Evolutionary conservation across 2,888 invertebrate genomes (phyloP).

Genomic region (Falcaria lacertinaria): DNA sequence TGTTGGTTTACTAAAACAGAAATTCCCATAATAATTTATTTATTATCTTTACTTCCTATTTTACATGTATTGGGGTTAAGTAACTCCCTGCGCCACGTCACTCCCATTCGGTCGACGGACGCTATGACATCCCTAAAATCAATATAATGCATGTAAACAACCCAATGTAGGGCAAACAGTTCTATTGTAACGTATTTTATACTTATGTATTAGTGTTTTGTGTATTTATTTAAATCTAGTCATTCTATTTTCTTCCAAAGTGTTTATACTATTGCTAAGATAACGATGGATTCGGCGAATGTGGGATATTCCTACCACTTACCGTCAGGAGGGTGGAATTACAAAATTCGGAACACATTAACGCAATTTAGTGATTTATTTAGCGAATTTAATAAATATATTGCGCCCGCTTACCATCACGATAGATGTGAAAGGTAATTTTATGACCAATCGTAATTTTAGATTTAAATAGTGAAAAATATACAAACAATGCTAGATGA

Average conservation of each 20-base stretch:
- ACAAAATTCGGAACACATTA: conserved; percentile 87
- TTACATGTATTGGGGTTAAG: background rate
- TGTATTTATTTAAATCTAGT: conserved; percentile 45
- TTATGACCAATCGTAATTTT: background rate
- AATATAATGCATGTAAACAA: conserved; percentile 76
- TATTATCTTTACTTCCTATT: too few species aligned
- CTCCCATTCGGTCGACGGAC: background rate
- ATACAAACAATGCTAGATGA: too few species aligned
- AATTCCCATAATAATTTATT: too few species aligned
- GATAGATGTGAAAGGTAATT: conserved; percentile 95
- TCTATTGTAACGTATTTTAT: conserved; percentile 39
- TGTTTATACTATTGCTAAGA: conserved; percentile 14
- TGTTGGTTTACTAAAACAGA: too few species aligned
- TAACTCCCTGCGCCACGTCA: conserved; percentile 11
- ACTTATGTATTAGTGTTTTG: conserved; percentile 45
- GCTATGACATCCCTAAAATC: conserved; percentile 46
- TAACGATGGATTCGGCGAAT: conserved; percentile 78
- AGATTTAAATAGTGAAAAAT: too few species aligned
- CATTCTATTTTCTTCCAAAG: background rate
- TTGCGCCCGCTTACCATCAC: conserved; percentile 97
- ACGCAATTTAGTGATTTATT: conserved; percentile 96
- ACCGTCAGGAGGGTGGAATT: conserved; percentile 87
- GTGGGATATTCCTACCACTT: conserved; percentile 92
- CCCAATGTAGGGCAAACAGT: conserved; percentile 52
- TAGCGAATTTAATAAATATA: conserved; percentile 97